Evolutionary conservation across 2,113 vertebrate species (phyloP).

Genomic region (Spea bombifrons): DNA sequence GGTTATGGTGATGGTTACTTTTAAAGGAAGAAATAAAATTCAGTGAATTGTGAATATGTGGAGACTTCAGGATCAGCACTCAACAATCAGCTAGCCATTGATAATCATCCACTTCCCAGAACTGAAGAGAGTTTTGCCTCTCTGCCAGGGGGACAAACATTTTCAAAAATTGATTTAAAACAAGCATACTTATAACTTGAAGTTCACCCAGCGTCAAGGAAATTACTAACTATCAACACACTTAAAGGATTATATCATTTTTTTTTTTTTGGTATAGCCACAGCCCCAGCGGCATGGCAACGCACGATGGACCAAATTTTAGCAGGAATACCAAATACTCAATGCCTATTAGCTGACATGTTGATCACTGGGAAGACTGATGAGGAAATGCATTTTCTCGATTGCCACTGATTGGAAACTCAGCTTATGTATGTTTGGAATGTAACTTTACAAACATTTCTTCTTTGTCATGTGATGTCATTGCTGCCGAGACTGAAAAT

Average conservation of each 20-base stretch:
- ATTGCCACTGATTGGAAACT: neutral
- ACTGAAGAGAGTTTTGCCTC: neutral
- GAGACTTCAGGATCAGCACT: too few relatives aligned
- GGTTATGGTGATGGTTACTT: neutral
- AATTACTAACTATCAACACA: neutral
- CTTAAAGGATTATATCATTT: neutral
- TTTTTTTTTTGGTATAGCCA: neutral
- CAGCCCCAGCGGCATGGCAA: neutral
- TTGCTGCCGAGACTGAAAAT: neutral
- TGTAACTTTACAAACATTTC: neutral
- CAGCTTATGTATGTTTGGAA: neutral
- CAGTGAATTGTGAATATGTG: too few relatives aligned
- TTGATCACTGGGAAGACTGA: neutral
- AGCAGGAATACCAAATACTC: neutral
- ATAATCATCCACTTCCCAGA: neutral
- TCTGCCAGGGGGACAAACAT: too few relatives aligned
- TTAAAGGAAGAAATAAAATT: neutral
- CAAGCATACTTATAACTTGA: neutral
- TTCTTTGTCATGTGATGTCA: neutral
- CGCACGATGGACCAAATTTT: neutral
- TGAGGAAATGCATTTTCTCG: neutral
- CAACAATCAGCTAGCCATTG: neutral
- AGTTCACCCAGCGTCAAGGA: neutral
- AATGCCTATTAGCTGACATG: neutral
- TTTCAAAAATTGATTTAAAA: too few relatives aligned